These are phyloP conservation scores for Crambe crambe DNA, from an alignment of 37 sponge, comb jelly and placozoan genomes.

Conservation along the genomic window DNA sequence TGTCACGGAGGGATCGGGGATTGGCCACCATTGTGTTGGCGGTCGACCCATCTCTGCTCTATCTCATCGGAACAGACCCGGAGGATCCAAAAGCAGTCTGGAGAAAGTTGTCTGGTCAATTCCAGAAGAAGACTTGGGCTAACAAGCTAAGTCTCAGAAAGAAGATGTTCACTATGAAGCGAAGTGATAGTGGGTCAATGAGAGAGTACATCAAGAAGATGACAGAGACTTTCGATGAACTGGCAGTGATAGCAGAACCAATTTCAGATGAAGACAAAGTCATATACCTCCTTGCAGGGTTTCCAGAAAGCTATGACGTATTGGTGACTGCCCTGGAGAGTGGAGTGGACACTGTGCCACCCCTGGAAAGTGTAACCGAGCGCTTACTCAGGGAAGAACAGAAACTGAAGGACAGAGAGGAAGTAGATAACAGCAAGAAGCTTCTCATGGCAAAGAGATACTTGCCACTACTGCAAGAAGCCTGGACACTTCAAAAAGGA, in stretches of 20 bases:
- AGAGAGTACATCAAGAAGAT: constrained; percentile 2
- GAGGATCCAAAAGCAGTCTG: too few relatives aligned
- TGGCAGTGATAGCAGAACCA: too few relatives aligned
- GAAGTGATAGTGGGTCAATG: constrained; percentile 2
- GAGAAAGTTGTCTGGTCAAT: too few relatives aligned
- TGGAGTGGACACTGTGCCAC: not conserved
- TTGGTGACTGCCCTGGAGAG: constrained; percentile 22
- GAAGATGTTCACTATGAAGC: constrained; percentile 9
- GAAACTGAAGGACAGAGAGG: not conserved
- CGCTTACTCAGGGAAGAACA: constrained; percentile 16
- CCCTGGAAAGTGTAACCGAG: constrained; percentile 4
- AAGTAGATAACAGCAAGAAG: not conserved
- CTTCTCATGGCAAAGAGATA: too few relatives aligned
- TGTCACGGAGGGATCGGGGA: too few relatives aligned
- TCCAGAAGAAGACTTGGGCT: too few relatives aligned
- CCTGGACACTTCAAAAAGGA: too few relatives aligned
- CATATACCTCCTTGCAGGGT: constrained; percentile 3
- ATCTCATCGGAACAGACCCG: not conserved
- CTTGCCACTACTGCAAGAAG: too few relatives aligned
- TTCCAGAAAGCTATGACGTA: constrained; percentile 11
- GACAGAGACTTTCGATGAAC: too few relatives aligned
- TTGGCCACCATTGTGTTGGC: too few relatives aligned
- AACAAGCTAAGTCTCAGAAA: not conserved
- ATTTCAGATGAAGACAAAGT: too few relatives aligned
- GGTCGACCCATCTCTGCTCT: too few relatives aligned